Conservation (phyloP, 2,797 vertebrate species). For the Stomatorhinus walkeri region DNA sequence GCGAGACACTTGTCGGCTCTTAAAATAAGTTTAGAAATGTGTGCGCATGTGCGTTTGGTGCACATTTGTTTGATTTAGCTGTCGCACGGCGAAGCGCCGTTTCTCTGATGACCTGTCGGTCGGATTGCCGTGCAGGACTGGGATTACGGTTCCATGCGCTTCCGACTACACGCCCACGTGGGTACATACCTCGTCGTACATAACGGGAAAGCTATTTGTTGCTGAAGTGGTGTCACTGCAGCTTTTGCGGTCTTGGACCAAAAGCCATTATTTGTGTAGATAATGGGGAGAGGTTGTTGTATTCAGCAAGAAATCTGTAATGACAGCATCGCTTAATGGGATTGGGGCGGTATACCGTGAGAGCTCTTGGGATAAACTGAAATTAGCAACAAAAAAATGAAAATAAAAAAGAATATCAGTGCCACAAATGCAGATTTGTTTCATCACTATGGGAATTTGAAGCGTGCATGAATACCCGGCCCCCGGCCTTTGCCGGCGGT, state of each 20-base stretch:
- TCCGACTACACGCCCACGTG: not conserved
- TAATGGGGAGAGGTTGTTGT: not conserved
- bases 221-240: not conserved
- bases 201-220: not conserved
- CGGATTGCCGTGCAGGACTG: not conserved
- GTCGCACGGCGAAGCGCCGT: not conserved
- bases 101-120: not conserved
- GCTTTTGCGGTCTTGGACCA: not conserved
- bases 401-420: not conserved
- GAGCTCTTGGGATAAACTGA: not conserved
- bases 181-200: not conserved
- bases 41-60: not conserved
- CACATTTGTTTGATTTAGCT: not conserved
- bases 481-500: not conserved
- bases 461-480: not conserved
- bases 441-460: not conserved
- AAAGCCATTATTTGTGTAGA: not conserved
- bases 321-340: not conserved
- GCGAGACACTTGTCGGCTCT: too few species aligned
- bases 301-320: not conserved
- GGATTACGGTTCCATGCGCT: not conserved
- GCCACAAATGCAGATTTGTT: not conserved
- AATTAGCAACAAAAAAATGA: not conserved
- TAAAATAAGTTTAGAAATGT: not conserved
- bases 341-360: not conserved